These are phyloP conservation scores for Podilymbus podiceps DNA, from an alignment of 2,113 vertebrate genomes.

Conservation along the genomic window DNA sequence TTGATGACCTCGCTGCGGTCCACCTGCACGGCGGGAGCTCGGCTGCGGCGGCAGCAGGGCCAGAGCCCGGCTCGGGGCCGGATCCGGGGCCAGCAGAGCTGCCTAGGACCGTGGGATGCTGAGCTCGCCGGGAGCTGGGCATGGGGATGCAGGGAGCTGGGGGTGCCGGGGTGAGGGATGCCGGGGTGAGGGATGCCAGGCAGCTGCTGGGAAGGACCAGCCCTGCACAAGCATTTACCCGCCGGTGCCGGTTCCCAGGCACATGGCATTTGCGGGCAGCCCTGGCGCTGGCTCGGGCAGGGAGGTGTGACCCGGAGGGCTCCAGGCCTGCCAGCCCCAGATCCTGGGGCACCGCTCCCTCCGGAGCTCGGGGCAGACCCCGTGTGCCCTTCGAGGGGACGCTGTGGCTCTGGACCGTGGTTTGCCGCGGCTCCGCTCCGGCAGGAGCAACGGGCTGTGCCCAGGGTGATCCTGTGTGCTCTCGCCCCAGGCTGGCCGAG, in stretches of 20 bases:
- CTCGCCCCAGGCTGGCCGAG: not conserved
- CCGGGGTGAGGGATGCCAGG: no score
- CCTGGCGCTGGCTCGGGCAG: rapidly evolving
- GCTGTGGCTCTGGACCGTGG: not conserved
- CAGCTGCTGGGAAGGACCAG: not conserved
- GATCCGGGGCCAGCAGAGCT: rapidly evolving
- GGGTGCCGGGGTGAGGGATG: no score
- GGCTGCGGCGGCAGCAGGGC: not conserved
- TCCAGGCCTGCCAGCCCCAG: not conserved
- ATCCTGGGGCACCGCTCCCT: rapidly evolving
- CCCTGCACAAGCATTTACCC: not conserved
- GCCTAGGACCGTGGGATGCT: not conserved
- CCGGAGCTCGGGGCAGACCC: not conserved
- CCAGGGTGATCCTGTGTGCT: rapidly evolving
- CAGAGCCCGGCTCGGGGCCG: not conserved
- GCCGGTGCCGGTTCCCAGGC: rapidly evolving
- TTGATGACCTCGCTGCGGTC: constrained; percentile 93
- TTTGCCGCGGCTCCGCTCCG: rapidly evolving
- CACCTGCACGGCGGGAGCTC: constrained; percentile 65
- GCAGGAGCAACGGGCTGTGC: not conserved
- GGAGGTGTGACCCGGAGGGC: rapidly evolving
- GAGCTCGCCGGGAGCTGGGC: not conserved
- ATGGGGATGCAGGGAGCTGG: rapidly evolving
- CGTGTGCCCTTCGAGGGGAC: rapidly evolving
- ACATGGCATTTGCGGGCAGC: rapidly evolving